A percentile compares a stretch with the other conserved stretches of the same genome.
Conservation (phyloP, 2,113 vertebrate genomes). For the Anser cygnoides region DNA sequence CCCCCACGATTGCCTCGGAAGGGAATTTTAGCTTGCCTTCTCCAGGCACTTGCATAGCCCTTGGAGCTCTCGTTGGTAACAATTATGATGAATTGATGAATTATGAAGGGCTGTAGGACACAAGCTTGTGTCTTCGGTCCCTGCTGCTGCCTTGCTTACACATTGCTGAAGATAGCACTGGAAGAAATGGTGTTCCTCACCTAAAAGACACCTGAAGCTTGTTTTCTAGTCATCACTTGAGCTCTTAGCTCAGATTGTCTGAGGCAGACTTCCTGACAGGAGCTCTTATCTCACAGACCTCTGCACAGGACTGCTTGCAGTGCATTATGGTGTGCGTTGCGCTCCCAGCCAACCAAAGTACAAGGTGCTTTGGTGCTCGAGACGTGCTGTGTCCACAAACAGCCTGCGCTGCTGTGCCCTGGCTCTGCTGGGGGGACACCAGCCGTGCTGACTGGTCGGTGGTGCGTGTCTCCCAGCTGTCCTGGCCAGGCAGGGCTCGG, state of each 20-base stretch:
- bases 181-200: background rate
- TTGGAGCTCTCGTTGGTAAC: background rate
- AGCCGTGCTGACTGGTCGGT: fast-evolving
- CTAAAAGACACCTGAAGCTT: fast-evolving
- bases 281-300: background rate
- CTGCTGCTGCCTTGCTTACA: background rate
- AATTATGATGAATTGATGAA: background rate
- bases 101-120: background rate
- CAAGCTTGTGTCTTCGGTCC: background rate
- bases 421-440: background rate
- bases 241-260: background rate
- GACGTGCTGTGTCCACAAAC: background rate
- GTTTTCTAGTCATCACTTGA: background rate
- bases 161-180: background rate
- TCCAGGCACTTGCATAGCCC: background rate
- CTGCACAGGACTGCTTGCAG: background rate
- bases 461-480: background rate
- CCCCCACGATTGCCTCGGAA: background rate
- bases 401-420: background rate
- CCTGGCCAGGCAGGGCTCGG: background rate
- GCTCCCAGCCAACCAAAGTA: background rate
- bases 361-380: background rate
- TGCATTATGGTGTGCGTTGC: background rate
- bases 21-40: background rate
- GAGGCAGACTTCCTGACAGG: background rate